Conservation (phyloP, 2,888 invertebrate species). For the Tetheella fluctuosa region DNA sequence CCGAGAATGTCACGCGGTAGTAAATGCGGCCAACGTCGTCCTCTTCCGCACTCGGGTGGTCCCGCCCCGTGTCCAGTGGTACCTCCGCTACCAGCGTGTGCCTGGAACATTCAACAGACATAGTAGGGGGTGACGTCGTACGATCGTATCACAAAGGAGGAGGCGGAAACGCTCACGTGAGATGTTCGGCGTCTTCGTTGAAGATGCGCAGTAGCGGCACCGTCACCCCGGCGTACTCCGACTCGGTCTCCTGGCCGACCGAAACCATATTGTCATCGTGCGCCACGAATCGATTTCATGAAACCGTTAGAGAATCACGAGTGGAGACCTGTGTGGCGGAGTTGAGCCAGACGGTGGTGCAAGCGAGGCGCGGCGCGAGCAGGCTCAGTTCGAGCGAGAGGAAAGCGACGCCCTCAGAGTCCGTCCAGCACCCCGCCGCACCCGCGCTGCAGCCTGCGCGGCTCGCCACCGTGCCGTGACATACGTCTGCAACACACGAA, state of each 20-base stretch:
- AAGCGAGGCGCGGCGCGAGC: conserved; percentile 50
- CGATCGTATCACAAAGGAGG: background rate
- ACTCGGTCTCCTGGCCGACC: conserved; percentile 55
- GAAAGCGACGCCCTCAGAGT: conserved; percentile 47
- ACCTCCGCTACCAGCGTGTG: conserved; percentile 41
- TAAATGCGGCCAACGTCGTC: conserved; percentile 1
- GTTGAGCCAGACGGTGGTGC: conserved; percentile 66
- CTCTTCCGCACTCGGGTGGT: background rate
- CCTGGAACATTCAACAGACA: conserved; percentile 17
- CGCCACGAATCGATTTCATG: too few species aligned
- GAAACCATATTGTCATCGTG: background rate
- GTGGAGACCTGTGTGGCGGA: conserved; percentile 60
- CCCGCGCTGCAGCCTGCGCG: conserved; percentile 57
- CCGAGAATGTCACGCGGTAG: background rate
- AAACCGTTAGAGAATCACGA: too few species aligned
- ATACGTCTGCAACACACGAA: conserved; percentile 33
- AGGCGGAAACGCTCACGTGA: conserved; percentile 53
- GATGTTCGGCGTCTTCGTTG: conserved; percentile 59
- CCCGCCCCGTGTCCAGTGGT: conserved; percentile 20
- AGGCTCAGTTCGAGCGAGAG: conserved; percentile 56
- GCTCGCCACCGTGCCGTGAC: conserved; percentile 42
- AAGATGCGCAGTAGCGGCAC: conserved; percentile 60
- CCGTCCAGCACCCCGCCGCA: conserved; percentile 54
- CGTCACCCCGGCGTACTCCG: conserved; percentile 66
- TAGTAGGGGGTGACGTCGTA: conserved; percentile 21